A percentile compares a stretch with the other conserved stretches of the same genome.
Evolutionary conservation across 2,888 invertebrate genomes (phyloP).

Genomic region (Plusia festucae): DNA sequence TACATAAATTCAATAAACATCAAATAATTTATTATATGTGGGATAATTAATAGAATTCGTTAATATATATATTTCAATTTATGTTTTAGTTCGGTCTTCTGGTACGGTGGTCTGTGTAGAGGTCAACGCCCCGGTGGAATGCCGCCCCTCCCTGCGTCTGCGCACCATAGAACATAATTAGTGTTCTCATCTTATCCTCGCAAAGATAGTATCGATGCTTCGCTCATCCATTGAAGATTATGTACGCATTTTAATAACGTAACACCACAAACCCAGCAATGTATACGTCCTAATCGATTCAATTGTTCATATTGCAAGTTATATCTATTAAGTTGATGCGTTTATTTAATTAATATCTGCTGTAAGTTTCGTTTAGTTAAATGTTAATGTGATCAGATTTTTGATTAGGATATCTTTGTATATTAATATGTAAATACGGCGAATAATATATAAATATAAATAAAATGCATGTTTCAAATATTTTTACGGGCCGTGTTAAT

Average conservation of each 20-base stretch:
- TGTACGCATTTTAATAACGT: conserved; percentile 45
- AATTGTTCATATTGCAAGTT: conserved; percentile 47
- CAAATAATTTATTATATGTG: conserved; percentile 55
- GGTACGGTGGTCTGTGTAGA: conserved; percentile 59
- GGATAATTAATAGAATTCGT: conserved; percentile 61
- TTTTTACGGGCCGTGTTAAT: conserved; percentile 30
- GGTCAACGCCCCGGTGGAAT: conserved; percentile 81
- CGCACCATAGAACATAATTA: conserved; percentile 86
- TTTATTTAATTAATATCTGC: conserved; percentile 57
- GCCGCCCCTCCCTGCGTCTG: conserved; percentile 78
- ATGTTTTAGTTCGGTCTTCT: conserved; percentile 53
- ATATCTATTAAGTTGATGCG: conserved; percentile 48
- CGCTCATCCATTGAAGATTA: conserved; percentile 70
- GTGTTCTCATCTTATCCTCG: conserved; percentile 80
- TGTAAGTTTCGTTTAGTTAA: conserved; percentile 42
- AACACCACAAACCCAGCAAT: conserved; percentile 49
- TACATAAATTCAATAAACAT: conserved; percentile 52
- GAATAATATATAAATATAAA: conserved; percentile 29
- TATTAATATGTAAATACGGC: conserved; percentile 46
- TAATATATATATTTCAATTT: conserved; percentile 61
- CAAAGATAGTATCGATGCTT: conserved; percentile 68
- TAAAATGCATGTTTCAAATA: conserved; percentile 36
- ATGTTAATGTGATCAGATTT: conserved; percentile 53
- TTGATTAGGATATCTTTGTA: conserved; percentile 41
- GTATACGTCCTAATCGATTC: conserved; percentile 33